phyloP scores from a whole-genome alignment of 1,140 invertebrate species.

The Drosophila tsacasi region DNA sequence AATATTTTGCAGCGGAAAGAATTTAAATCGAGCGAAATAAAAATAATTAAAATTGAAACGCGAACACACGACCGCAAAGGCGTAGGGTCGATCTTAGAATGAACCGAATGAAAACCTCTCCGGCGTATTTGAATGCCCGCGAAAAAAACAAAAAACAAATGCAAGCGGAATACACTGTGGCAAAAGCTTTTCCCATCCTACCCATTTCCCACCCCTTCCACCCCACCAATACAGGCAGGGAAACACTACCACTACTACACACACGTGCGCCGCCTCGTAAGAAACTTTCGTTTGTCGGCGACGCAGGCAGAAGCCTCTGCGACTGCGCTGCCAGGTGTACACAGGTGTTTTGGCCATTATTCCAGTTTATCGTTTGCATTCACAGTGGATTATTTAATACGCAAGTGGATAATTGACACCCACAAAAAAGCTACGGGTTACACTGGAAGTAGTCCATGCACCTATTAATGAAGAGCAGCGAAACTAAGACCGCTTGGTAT shows the following conservation, averaged over 20 bases:
- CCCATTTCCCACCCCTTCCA: constrained; percentile 11
- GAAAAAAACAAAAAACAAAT: constrained; percentile 34
- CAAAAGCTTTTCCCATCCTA: constrained; percentile 65
- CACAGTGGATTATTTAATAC: constrained; percentile 66
- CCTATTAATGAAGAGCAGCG: background rate
- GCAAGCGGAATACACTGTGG: constrained; percentile 38
- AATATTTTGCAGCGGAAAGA: background rate
- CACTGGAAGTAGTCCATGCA: constrained; percentile 47
- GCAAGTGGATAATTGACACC: constrained; percentile 37
- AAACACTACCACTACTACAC: background rate
- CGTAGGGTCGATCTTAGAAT: constrained; percentile 76
- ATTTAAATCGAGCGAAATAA: background rate
- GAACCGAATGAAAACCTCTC: constrained; percentile 67
- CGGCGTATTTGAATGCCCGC: constrained; percentile 51
- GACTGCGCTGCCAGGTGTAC: constrained; percentile 68
- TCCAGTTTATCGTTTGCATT: constrained; percentile 67
- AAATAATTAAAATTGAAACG: constrained; percentile 27
- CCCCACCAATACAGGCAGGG: background rate
- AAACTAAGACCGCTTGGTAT: no score
- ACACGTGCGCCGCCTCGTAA: constrained; percentile 17
- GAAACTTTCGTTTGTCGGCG: constrained; percentile 54
- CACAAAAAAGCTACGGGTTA: constrained; percentile 41
- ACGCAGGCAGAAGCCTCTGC: constrained; percentile 30
- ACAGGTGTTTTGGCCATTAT: constrained; percentile 76
- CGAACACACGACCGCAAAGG: constrained; percentile 62